A percentile compares a stretch with the other conserved stretches of the same genome.
phyloP scores from a whole-genome alignment of 2,888 invertebrate genomes.

The Malthinus seriepunctatus region DNA sequence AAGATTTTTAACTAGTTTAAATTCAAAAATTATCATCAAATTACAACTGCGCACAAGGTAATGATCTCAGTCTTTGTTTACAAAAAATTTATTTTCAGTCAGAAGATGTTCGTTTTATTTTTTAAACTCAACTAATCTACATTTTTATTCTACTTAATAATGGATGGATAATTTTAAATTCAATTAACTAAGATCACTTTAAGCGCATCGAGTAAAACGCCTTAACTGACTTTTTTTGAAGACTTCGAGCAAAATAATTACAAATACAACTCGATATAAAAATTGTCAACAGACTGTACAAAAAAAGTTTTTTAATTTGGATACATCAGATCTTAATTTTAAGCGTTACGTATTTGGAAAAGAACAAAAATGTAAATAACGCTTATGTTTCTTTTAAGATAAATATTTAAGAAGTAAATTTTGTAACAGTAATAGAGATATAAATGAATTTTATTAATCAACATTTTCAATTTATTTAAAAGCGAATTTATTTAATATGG shows the following conservation, averaged over 20 bases:
- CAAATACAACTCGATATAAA: neutral
- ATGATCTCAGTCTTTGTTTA: slow-evolving; percentile 38
- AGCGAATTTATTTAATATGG: slow-evolving; percentile 7
- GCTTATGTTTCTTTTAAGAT: too few species aligned
- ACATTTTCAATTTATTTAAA: slow-evolving; percentile 2
- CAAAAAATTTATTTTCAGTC: slow-evolving; percentile 32
- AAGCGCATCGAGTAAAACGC: too few species aligned
- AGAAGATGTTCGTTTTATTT: slow-evolving; percentile 27
- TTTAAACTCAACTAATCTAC: slow-evolving; percentile 27
- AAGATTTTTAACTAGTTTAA: too few species aligned
- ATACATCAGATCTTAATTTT: too few species aligned
- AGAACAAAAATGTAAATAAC: too few species aligned
- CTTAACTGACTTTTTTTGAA: too few species aligned
- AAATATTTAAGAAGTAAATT: neutral
- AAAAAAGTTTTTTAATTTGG: neutral
- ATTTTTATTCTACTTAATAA: slow-evolving; percentile 23
- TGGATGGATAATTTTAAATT: slow-evolving; percentile 27
- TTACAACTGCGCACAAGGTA: slow-evolving; percentile 24
- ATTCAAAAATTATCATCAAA: neutral
- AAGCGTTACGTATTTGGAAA: too few species aligned
- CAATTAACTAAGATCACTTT: slow-evolving; percentile 15
- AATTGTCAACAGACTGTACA: neutral
- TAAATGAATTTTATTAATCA: slow-evolving; percentile 4
- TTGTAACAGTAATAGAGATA: slow-evolving; percentile 4
- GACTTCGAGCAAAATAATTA: neutral